Evolutionary conservation across 2,113 vertebrate species (phyloP).

Genomic region (Pseudorhombus dupliciocellatus): DNA sequence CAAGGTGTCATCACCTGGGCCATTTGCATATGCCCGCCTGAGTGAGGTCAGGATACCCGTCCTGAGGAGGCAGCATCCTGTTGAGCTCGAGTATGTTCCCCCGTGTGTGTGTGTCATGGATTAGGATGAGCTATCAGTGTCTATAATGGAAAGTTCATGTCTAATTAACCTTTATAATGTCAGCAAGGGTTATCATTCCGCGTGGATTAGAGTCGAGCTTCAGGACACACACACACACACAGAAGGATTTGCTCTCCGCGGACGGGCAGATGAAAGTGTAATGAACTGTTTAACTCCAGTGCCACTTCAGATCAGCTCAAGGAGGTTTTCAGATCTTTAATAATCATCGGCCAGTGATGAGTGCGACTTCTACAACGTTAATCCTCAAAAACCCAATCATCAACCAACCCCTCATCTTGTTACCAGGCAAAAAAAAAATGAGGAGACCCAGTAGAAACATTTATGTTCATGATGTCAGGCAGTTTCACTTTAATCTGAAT

Average conservation of each 20-base stretch:
- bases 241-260: conserved; percentile 33
- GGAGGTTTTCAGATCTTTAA: not conserved
- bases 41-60: conserved; percentile 52
- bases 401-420: not conserved
- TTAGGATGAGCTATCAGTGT: conserved; percentile 46
- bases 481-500: not conserved
- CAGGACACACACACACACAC: conserved; percentile 8
- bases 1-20: conserved; percentile 56
- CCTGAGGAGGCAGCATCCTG: conserved; percentile 46
- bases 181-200: conserved; percentile 50
- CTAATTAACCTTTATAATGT: conserved; percentile 70
- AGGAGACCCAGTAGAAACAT: not conserved
- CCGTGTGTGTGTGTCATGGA: conserved; percentile 9
- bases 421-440: conserved; percentile 9
- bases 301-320: conserved; percentile 27
- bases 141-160: conserved; percentile 54
- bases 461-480: not conserved
- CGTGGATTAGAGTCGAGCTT: conserved; percentile 48
- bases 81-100: conserved; percentile 14
- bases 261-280: conserved; percentile 48
- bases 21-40: conserved; percentile 48
- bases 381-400: conserved; percentile 8
- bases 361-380: not conserved
- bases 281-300: conserved; percentile 8
- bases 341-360: not conserved